Percentiles rank a stretch among this genome's conserved stretches.
Conservation (phyloP, 1,140 invertebrate species). For the Drosophila pseudoobscura region DNA sequence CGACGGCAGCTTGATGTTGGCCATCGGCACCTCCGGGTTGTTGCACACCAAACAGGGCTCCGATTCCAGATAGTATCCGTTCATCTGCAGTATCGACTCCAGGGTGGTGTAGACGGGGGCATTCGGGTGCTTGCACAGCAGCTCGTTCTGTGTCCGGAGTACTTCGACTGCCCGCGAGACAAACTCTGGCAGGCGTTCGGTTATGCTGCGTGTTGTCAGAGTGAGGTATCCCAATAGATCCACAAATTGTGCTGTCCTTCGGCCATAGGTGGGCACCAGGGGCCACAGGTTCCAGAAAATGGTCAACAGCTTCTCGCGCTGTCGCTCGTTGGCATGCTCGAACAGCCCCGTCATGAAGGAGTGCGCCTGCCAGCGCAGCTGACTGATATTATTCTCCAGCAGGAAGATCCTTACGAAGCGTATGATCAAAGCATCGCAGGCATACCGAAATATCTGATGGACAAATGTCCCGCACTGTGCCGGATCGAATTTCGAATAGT, state of each 20-base stretch:
- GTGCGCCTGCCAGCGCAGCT: constrained; percentile 98
- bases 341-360: constrained; percentile 93
- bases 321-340: constrained; percentile 90
- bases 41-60: constrained; percentile 99
- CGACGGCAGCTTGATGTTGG: constrained; percentile 95
- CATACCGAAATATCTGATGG: constrained; percentile 88
- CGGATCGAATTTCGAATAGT: constrained; percentile 88
- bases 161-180: constrained; percentile 94
- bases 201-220: constrained; percentile 87
- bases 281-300: constrained; percentile 97
- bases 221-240: constrained; percentile 97
- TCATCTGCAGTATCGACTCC: constrained; percentile 95
- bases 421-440: constrained; percentile 87
- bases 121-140: constrained; percentile 96
- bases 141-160: constrained; percentile 93
- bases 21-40: constrained; percentile 96
- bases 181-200: constrained; percentile 88
- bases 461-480: constrained; percentile 88
- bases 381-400: constrained; percentile 95
- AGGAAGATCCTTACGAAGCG: constrained; percentile 96
- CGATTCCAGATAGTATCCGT: constrained; percentile 98
- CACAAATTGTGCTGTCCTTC: constrained; percentile 97
- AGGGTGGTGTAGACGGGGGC: constrained; percentile 96
- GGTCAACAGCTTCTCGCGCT: constrained; percentile 92
- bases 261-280: constrained; percentile 93